Base-by-base conservation (phyloP, 1,140 invertebrate genomes). In the Bombus sibiricus region DNA sequence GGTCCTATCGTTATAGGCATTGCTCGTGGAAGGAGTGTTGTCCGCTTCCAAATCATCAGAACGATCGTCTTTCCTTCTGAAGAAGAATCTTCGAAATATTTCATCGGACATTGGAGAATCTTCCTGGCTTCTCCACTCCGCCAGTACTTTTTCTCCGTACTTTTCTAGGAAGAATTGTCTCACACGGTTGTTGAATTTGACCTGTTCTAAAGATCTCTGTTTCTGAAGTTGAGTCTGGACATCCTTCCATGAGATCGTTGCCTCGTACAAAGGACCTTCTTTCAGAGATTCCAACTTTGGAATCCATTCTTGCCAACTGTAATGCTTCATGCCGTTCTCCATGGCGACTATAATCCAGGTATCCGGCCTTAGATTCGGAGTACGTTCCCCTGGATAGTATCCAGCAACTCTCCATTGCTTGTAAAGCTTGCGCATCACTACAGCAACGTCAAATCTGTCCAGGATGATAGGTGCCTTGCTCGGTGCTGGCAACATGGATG, bases 231-330 rank as follows among this genome's bases (percentile, higher is more conserved):
- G 94, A 4, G 53, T 79, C 2, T 91, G 89, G 2, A 93, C 91
- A 68, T 95, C 93, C 3, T 87, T 89, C 94, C 95, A 95, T 8
- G 94, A 93, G 18, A 95, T 91, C 0, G 90, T 94, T 1, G 94
- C 94, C 39, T 95, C 94, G 86, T 91, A 94, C n/a, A 95, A 91
- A 0, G 92, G 86, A 0, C 94, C 93, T n/a, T 92, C 89, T 43
- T 93, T 93, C n/a, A 95, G 79, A 0, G 91, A 92, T 22, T 95
- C 93, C 64, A 95, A 39, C 0, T 86, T 94, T 0, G 94, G 95
- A 1, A 83, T 78, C 95, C 95, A 95, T n/a, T 94, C 92, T 80
- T 94, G 92, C 93, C 93, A 95, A 59, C 93, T 95, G 85, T 93
- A 95, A 28, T 95, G 94, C 68, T 89, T 81, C 1, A 95, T 69